Evolutionary conservation across 2,113 vertebrate species (phyloP).

Genomic region (Hydropotes inermis): DNA sequence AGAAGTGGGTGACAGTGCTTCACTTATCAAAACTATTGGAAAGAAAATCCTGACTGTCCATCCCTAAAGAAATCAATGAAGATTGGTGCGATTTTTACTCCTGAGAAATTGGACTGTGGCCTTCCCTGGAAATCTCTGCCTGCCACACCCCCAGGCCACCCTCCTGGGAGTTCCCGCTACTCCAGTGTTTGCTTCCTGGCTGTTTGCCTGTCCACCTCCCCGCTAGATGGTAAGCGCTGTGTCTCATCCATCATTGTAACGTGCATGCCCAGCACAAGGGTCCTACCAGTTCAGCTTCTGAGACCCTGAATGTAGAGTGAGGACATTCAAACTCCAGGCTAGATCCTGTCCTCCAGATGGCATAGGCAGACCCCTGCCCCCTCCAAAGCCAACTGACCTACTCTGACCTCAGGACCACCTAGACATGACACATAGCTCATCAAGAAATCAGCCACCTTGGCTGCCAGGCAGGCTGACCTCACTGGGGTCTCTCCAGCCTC

Average conservation of each 20-base stretch:
- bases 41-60: not conserved
- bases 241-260: not conserved
- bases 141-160: not conserved
- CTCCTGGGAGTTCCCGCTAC: not conserved
- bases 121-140: not conserved
- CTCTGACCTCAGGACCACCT: not conserved
- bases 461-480: not conserved
- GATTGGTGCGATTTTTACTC: not conserved
- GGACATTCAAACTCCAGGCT: not conserved
- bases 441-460: not conserved
- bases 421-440: not conserved
- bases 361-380: not conserved
- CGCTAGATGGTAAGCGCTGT: not conserved
- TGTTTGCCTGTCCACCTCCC: not conserved
- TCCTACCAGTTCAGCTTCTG: not conserved
- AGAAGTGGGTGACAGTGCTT: not conserved
- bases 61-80: not conserved
- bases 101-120: not conserved
- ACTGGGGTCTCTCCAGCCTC: not conserved
- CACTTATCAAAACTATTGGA: not conserved
- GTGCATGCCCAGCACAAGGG: not conserved
- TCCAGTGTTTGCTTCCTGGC: not conserved
- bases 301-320: not conserved
- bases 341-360: not conserved
- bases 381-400: not conserved